These are phyloP conservation scores for Pandion haliaetus DNA, from an alignment of 2,113 vertebrate species.

Conservation along the genomic window DNA sequence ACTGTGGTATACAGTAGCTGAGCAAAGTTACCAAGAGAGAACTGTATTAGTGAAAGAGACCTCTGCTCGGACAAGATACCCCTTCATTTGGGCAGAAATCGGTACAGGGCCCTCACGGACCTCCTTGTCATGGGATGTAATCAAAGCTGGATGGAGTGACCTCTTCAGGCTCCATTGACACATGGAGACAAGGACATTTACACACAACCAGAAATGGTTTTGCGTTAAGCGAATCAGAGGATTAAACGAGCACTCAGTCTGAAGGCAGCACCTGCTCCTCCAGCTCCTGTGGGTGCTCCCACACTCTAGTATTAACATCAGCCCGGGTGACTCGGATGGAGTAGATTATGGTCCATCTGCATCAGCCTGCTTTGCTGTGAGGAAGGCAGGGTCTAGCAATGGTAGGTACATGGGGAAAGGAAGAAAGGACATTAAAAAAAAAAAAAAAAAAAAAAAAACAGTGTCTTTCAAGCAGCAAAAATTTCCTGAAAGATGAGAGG, in stretches of 20 bases:
- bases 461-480: neutral
- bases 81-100: neutral
- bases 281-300: neutral
- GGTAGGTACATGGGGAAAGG: neutral
- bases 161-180: accelerated
- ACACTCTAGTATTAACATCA: neutral
- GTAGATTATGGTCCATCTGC: neutral
- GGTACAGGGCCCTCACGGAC: neutral
- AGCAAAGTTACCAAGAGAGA: neutral
- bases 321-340: neutral
- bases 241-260: neutral
- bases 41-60: neutral
- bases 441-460: neutral
- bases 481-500: neutral
- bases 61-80: neutral
- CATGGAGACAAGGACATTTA: neutral
- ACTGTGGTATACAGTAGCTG: accelerated
- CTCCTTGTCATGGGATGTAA: neutral
- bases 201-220: neutral
- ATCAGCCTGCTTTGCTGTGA: neutral
- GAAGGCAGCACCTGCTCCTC: neutral
- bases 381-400: neutral
- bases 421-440: neutral
- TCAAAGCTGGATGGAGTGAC: neutral
- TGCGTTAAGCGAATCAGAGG: accelerated